Percentiles rank a stretch among this genome's conserved stretches.
Evolutionary conservation across 1,140 invertebrate genomes (phyloP).

Genomic region (Drosophila elegans): DNA sequence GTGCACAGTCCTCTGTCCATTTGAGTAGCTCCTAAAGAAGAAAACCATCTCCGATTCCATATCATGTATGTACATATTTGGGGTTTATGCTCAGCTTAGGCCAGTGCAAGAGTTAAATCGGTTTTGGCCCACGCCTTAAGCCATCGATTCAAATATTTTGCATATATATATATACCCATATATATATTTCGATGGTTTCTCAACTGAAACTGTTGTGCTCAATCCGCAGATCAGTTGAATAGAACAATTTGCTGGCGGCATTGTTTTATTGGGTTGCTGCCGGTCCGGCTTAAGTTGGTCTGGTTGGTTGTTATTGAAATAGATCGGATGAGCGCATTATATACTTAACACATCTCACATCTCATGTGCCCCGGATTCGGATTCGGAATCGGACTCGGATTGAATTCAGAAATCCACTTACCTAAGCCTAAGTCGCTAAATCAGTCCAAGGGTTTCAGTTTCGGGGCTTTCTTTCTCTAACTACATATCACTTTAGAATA

Average conservation of each 20-base stretch:
- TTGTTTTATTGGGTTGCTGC: constrained; percentile 66
- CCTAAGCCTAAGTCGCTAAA: constrained; percentile 80
- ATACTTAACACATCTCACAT: constrained; percentile 79
- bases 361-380: constrained; percentile 48
- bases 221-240: constrained; percentile 48
- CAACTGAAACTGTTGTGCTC: constrained; percentile 33
- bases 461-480: constrained; percentile 29
- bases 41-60: neutral
- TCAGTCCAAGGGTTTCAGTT: constrained; percentile 43
- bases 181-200: neutral
- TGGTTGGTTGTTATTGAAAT: constrained; percentile 75
- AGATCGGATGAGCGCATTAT: constrained; percentile 81
- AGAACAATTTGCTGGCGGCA: constrained; percentile 42
- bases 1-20: constrained; percentile 16
- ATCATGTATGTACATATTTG: constrained; percentile 61
- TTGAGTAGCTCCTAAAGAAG: constrained; percentile 8
- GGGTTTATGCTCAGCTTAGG: constrained; percentile 67
- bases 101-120: constrained; percentile 72
- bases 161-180: constrained; percentile 37
- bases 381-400: constrained; percentile 46
- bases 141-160: constrained; percentile 66
- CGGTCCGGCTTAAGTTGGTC: constrained; percentile 53
- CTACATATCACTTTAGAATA: constrained; percentile 66
- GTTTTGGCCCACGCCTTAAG: constrained; percentile 53
- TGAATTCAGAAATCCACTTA: constrained; percentile 74